Conservation (phyloP, 2,113 vertebrate genomes). For the Rhea americana region DNA sequence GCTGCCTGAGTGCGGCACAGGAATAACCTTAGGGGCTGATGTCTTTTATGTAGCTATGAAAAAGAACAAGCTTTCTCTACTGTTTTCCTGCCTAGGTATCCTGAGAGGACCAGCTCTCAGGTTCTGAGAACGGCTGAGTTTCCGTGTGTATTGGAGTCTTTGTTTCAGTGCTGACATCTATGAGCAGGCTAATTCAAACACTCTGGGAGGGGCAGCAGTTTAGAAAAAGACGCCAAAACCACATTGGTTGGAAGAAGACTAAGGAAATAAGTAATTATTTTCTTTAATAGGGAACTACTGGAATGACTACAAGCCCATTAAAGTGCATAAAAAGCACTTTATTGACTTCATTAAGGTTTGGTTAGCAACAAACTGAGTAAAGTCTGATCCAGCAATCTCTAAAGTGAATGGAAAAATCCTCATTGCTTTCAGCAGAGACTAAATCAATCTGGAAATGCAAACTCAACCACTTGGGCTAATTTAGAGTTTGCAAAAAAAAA, state of each 20-base stretch:
- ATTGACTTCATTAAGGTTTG: conserved; percentile 36
- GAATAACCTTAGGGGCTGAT: background rate
- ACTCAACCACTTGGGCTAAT: conserved; percentile 5
- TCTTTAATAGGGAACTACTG: background rate
- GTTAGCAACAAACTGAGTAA: background rate
- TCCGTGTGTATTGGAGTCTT: background rate
- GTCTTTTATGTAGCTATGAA: conserved; percentile 26
- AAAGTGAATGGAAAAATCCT: conserved; percentile 35
- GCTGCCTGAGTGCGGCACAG: fast-evolving
- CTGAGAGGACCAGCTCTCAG: background rate
- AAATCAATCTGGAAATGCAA: background rate
- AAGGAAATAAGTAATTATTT: background rate
- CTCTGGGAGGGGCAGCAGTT: background rate
- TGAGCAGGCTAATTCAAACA: conserved; percentile 18
- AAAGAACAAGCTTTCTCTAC: background rate
- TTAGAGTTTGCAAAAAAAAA: background rate
- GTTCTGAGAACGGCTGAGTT: background rate
- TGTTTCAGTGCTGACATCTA: conserved; percentile 12
- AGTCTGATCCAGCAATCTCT: conserved; percentile 7
- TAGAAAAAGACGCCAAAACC: conserved; percentile 15
- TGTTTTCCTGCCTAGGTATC: background rate
- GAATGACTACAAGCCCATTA: conserved; percentile 21
- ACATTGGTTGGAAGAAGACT: background rate
- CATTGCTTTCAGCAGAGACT: background rate
- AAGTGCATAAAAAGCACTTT: conserved; percentile 5